Evolutionary conservation across 35 echinoderm and acorn worm genomes (phyloP), one percentile per base, ranked within the genome.

Genomic region (Heliocidaris erythrogramma): DNA sequence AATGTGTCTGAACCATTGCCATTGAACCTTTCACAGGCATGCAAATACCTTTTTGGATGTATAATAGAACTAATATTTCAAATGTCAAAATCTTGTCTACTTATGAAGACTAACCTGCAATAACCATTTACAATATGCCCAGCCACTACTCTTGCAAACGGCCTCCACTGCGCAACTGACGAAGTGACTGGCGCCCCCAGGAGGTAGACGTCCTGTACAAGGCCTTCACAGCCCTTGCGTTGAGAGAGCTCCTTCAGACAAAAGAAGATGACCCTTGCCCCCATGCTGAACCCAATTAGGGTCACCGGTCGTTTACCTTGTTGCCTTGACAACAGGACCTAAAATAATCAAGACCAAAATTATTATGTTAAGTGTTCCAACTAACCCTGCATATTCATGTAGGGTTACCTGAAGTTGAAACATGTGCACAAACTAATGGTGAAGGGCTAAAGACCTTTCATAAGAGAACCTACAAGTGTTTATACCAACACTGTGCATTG

Each of bases 201-300:
- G 71, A 99, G 85, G 61, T 95, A 93, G 3, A 96, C 98, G 87
- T 99, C 96, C 56, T 99, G 95, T 29, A 99, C 49, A 30, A 99
- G 95, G 2, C 98, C 98, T 85, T 99, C 98, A 89, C 86, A 96
- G 49, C 97, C 98, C 96, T 96, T 97, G 47, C 98, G 95, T 59
- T 91, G 48, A 60, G 97, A 88, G 60, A 99, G 60, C 88, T 97
- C 97, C 48, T 97, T 94, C 17, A 99, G 96, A 61, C 97, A 97
- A 59, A 96, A 97, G 94, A 96, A 99, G 56, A 99, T 97, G 6
- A 97, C 97, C 84, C 97, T 96, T 13, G 98, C 98, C 49, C 98
- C 98, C 96, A 99, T 96, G 94, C 98, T 99, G 85, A 99, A 99
- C 0, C 98, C 98, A 16, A 99, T 95, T 21, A 99, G 88, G 31